These are phyloP conservation scores for Triplophysa yarkandensis DNA, from an alignment of 2,797 vertebrate genomes.

Conservation along the genomic window DNA sequence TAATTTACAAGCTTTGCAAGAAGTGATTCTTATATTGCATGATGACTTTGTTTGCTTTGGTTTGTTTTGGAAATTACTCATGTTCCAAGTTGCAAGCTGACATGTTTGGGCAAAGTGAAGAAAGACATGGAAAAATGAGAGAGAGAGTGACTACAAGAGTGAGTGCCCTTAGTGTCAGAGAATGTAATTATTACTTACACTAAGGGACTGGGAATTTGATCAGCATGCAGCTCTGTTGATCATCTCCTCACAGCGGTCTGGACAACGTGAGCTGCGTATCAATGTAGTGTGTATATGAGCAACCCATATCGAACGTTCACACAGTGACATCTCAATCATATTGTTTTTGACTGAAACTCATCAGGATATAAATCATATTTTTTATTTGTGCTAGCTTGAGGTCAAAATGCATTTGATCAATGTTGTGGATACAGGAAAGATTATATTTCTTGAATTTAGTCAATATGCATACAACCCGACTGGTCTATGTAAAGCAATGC, in stretches of 20 bases:
- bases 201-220: conserved; percentile 31
- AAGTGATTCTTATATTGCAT: conserved; percentile 28
- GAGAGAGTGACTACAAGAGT: neutral
- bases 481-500: neutral
- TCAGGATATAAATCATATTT: neutral
- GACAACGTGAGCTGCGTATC: neutral
- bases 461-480: neutral
- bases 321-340: conserved; percentile 3
- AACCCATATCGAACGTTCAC: neutral
- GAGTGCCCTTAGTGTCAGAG: conserved; percentile 28
- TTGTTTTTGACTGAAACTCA: neutral
- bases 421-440: neutral
- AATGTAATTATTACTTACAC: conserved; percentile 35
- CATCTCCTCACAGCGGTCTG: conserved; percentile 27
- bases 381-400: too few species aligned
- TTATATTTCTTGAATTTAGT: neutral
- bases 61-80: conserved; percentile 36
- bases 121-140: neutral
- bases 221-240: conserved; percentile 31
- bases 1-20: neutral
- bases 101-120: neutral
- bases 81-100: neutral
- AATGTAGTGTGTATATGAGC: neutral
- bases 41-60: conserved; percentile 41
- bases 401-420: neutral